Percentiles rank a stretch among this genome's conserved stretches.
Evolutionary conservation across 2,113 vertebrate species (phyloP).

Genomic region (Megaceryle maxima): DNA sequence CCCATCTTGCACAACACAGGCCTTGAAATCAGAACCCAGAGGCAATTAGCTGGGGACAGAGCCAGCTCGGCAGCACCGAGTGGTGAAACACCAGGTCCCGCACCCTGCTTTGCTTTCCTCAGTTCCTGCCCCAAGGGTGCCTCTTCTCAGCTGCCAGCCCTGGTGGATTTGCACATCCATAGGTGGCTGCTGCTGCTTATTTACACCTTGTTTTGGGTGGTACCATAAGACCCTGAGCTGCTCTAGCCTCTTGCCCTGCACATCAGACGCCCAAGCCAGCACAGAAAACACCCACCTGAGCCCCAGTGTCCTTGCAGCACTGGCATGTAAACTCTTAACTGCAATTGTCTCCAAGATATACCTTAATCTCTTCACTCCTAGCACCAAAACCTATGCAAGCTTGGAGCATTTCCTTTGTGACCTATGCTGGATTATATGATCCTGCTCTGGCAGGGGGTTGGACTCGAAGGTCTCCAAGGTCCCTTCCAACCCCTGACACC

Average conservation of each 20-base stretch:
- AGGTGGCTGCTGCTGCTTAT: background rate
- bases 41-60: background rate
- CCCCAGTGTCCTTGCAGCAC: background rate
- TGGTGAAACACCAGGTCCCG: background rate
- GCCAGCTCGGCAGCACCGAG: background rate
- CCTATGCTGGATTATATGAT: too few relatives aligned
- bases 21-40: background rate
- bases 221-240: background rate
- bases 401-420: rapidly evolving
- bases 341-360: background rate
- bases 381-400: background rate
- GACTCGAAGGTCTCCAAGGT: too few relatives aligned
- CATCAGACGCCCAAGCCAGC: background rate
- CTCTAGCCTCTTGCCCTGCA: background rate
- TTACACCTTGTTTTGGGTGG: background rate
- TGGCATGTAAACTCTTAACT: background rate
- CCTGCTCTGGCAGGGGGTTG: too few relatives aligned
- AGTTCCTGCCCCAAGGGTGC: background rate
- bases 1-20: background rate
- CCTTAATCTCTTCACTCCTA: background rate
- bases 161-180: background rate
- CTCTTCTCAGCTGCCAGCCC: background rate
- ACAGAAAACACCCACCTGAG: background rate
- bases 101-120: background rate
- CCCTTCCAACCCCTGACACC: too few relatives aligned